A percentile compares a stretch with the other conserved stretches of the same genome.
These are phyloP conservation scores for Threskiornis aethiopicus DNA, from an alignment of 2,797 vertebrate genomes.

Conservation along the genomic window DNA sequence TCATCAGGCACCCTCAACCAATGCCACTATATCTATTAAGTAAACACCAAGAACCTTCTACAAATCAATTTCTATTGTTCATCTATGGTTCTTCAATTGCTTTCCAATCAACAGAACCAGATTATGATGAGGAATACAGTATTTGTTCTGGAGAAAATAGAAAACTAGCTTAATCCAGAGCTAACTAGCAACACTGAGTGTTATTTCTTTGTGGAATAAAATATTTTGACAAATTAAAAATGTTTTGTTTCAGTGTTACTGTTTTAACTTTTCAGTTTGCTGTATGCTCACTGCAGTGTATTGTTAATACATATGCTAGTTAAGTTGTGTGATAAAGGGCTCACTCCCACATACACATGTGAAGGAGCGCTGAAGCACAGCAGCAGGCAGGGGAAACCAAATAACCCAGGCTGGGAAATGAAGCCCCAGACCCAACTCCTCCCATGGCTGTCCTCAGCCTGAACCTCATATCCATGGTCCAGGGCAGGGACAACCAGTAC, in stretches of 20 bases:
- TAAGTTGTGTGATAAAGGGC: not conserved
- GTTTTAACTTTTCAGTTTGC: not conserved
- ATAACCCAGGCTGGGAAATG: not conserved
- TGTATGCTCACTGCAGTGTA: not conserved
- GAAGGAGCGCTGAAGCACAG: not conserved
- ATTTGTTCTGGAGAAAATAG: not conserved
- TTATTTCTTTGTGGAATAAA: not conserved
- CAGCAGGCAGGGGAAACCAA: not conserved
- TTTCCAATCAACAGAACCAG: not conserved
- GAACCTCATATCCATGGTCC: not conserved
- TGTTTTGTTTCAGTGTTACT: not conserved
- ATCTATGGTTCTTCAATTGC: not conserved
- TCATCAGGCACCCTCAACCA: not conserved
- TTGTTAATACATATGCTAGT: not conserved
- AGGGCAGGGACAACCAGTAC: not conserved
- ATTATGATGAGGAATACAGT: not conserved
- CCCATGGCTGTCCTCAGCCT: not conserved
- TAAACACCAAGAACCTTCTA: not conserved
- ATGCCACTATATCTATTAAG: not conserved
- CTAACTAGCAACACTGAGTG: not conserved
- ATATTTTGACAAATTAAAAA: not conserved
- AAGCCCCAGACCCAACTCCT: rapidly evolving
- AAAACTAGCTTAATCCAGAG: not conserved
- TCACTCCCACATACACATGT: not conserved
- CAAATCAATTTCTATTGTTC: not conserved